phyloP scores from a whole-genome alignment of 2,797 vertebrate species.

The Phalanger gymnotis region DNA sequence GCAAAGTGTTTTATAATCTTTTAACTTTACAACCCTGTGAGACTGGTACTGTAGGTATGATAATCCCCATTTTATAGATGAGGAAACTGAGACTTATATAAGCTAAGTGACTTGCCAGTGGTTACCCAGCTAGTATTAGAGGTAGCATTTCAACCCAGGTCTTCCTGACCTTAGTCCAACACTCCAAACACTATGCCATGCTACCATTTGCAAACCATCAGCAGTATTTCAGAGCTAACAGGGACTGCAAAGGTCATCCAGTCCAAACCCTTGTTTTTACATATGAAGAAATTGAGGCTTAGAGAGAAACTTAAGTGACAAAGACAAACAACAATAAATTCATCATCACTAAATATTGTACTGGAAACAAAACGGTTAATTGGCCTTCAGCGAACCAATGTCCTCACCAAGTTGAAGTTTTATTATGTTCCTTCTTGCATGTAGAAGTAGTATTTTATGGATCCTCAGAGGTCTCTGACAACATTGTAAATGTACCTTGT shows the following conservation, averaged over 20 bases:
- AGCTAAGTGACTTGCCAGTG: not conserved
- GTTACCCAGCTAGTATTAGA: not conserved
- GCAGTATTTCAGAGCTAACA: not conserved
- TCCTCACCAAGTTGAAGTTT: not conserved
- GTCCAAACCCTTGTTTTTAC: not conserved
- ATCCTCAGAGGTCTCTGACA: slow-evolving; percentile 39
- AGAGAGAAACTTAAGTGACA: not conserved
- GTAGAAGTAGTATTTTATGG: slow-evolving; percentile 27
- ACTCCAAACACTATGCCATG: not conserved
- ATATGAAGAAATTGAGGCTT: not conserved
- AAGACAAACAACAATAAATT: not conserved
- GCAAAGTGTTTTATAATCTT: not conserved
- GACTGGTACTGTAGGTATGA: not conserved
- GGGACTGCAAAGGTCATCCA: not conserved
- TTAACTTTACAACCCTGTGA: not conserved
- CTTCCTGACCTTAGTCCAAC: not conserved
- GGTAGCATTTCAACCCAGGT: not conserved
- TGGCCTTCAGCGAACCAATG: not conserved
- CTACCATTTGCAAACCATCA: not conserved
- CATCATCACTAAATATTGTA: not conserved
- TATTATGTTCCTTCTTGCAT: slow-evolving; percentile 23
- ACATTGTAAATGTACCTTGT: slow-evolving; percentile 27
- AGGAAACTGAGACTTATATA: not conserved
- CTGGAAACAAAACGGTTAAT: not conserved
- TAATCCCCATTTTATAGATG: not conserved